A percentile compares a stretch with the other conserved stretches of the same genome.
phyloP scores from a whole-genome alignment of 1,140 invertebrate species.

The Rhyacophila brunnea region DNA sequence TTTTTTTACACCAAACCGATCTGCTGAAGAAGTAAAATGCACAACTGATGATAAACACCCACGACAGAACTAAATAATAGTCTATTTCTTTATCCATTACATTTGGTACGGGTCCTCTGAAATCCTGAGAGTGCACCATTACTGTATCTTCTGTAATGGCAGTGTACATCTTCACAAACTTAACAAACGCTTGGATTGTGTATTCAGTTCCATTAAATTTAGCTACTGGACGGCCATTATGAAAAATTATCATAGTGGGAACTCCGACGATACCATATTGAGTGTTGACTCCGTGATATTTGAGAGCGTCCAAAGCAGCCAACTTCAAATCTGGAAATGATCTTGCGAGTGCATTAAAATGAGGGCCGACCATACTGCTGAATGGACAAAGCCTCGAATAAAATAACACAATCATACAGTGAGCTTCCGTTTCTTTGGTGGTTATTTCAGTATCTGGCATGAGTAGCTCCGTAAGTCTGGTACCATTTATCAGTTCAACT shows the following conservation, averaged over 20 bases:
- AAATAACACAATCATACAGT: constrained; percentile 83
- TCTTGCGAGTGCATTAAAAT: constrained; percentile 84
- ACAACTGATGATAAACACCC: constrained; percentile 82
- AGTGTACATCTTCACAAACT: constrained; percentile 80
- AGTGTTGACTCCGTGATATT: constrained; percentile 83
- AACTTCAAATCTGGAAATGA: constrained; percentile 85
- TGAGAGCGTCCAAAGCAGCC: constrained; percentile 86
- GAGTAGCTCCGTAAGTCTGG: constrained; percentile 42
- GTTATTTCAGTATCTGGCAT: constrained; percentile 47
- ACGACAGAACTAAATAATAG: constrained; percentile 78
- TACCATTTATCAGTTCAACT: constrained; percentile 51
- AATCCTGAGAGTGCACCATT: constrained; percentile 74
- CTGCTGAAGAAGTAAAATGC: constrained; percentile 73
- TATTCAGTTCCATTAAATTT: constrained; percentile 86
- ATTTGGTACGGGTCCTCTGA: constrained; percentile 75
- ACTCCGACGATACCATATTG: constrained; percentile 93
- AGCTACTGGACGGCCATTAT: constrained; percentile 84
- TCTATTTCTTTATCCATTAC: constrained; percentile 72
- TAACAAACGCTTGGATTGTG: constrained; percentile 74
- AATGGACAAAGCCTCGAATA: constrained; percentile 89
- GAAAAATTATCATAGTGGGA: constrained; percentile 88
- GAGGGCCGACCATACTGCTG: constrained; percentile 82
- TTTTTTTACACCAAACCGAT: constrained; percentile 75
- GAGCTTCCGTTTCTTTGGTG: constrained; percentile 46
- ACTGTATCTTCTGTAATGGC: constrained; percentile 62